A percentile compares a stretch with the other conserved stretches of the same genome.
phyloP scores from a whole-genome alignment of 2,888 invertebrate species.

The Cheilosia grossa region DNA sequence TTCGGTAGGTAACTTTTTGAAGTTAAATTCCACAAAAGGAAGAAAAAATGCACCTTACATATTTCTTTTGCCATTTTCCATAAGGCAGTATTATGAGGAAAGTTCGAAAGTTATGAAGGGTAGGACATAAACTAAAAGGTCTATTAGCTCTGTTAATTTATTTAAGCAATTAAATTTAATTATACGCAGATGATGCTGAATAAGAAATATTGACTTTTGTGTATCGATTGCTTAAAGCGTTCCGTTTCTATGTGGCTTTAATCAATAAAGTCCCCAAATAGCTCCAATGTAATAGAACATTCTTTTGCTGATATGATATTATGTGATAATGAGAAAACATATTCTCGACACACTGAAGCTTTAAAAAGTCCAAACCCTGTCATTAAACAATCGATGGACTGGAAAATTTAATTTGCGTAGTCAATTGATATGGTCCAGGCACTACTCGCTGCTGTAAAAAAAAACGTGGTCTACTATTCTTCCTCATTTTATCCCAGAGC shows the following conservation, averaged over 20 bases:
- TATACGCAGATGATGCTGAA: too few species aligned
- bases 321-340: slow-evolving; percentile 12
- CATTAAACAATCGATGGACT: slow-evolving; percentile 31
- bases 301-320: too few species aligned
- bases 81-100: slow-evolving; percentile 30
- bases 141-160: slow-evolving; percentile 39
- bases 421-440: slow-evolving; percentile 24
- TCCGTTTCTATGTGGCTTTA: too few species aligned
- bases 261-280: too few species aligned
- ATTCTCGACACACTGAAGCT: neutral
- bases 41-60: slow-evolving; percentile 20
- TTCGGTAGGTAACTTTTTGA: slow-evolving; percentile 42
- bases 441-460: too few species aligned
- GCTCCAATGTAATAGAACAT: too few species aligned
- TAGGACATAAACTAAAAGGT: slow-evolving; percentile 26
- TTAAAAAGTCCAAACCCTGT: slow-evolving; percentile 26
- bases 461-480: slow-evolving; percentile 7
- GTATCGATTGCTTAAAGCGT: too few species aligned
- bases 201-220: too few species aligned
- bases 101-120: slow-evolving; percentile 27
- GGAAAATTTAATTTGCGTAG: slow-evolving; percentile 26
- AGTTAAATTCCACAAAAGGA: slow-evolving; percentile 31
- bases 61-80: slow-evolving; percentile 1
- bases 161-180: slow-evolving; percentile 13
- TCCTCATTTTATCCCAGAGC: slow-evolving; percentile 38